Evolutionary conservation across 2,888 invertebrate species (phyloP).

Genomic region (Calliphora vomitoria): DNA sequence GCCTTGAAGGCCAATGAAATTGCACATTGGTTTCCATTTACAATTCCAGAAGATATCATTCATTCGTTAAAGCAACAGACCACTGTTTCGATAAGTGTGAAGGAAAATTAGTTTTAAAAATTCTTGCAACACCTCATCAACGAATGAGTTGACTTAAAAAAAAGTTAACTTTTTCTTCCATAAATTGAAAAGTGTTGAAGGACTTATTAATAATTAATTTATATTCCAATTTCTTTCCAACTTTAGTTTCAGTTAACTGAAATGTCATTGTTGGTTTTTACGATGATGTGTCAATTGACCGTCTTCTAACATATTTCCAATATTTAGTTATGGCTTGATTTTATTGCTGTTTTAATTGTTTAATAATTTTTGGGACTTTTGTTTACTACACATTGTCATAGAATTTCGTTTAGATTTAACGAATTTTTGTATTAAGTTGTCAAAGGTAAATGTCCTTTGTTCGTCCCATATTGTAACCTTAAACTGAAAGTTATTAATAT

Average conservation of each 20-base stretch:
- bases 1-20: too few species aligned
- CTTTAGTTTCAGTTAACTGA: not conserved
- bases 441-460: not conserved
- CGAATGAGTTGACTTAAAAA: slow-evolving; percentile 4
- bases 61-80: not conserved
- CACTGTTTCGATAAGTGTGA: not conserved
- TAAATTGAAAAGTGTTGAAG: slow-evolving; percentile 7
- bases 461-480: not conserved
- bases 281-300: slow-evolving; percentile 13
- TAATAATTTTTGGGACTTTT: not conserved
- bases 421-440: not conserved
- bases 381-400: not conserved
- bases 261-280: slow-evolving; percentile 12
- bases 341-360: not conserved
- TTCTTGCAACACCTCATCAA: not conserved
- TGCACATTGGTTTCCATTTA: too few species aligned
- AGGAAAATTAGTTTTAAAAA: not conserved
- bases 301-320: not conserved
- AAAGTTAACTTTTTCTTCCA: not conserved
- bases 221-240: not conserved
- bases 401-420: too few species aligned
- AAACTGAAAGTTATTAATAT: not conserved
- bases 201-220: slow-evolving; percentile 7
- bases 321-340: not conserved
- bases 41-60: too few species aligned